Evolutionary conservation across 2,113 vertebrate genomes (phyloP).

Genomic region (Cyprinus carpio): DNA sequence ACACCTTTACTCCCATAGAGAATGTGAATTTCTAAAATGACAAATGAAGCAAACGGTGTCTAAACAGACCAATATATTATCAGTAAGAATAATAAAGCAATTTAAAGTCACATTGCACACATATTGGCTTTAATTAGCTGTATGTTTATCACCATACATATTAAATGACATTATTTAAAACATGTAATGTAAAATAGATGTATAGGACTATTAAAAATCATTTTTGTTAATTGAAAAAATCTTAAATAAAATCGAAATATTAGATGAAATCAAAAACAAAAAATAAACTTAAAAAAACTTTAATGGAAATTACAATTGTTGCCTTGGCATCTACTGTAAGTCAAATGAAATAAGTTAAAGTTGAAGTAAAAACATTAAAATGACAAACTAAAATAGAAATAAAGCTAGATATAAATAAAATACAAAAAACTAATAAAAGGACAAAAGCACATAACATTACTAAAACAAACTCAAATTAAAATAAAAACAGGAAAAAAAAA

Average conservation of each 20-base stretch:
- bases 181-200: background rate
- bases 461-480: too few relatives aligned
- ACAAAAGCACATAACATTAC: too few relatives aligned
- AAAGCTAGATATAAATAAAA: background rate
- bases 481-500: background rate
- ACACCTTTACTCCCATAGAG: constrained; percentile 12
- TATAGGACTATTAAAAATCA: background rate
- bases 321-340: too few relatives aligned
- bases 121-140: background rate
- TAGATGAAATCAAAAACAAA: background rate
- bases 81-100: background rate
- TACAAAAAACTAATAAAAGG: too few relatives aligned
- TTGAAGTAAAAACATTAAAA: background rate
- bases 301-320: background rate
- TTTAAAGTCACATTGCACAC: background rate
- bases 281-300: background rate
- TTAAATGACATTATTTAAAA: background rate
- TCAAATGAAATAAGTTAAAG: too few relatives aligned
- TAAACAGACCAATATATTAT: background rate
- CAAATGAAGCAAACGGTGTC: background rate
- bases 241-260: background rate
- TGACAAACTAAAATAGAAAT: background rate
- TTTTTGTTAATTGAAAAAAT: background rate
- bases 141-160: background rate
- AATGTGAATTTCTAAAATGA: background rate